phyloP scores from a whole-genome alignment of 2,888 invertebrate species.

The Luffia ferchaultella region DNA sequence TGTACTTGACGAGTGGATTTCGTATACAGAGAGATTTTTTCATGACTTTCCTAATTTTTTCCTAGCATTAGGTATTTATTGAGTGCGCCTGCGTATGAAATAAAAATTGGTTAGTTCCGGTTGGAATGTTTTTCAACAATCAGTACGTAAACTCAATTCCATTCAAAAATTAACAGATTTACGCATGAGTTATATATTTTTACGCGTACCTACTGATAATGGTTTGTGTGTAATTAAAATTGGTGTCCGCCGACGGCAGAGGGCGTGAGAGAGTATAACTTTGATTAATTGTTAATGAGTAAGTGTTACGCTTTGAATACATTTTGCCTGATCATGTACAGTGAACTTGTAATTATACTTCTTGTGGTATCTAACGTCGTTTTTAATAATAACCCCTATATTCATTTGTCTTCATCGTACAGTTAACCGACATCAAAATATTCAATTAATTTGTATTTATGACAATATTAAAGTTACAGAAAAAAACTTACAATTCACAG shows the following conservation, averaged over 20 bases:
- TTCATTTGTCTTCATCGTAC: neutral
- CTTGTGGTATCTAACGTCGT: neutral
- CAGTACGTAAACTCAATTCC: no score
- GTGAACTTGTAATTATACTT: neutral
- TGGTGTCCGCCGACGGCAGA: constrained; percentile 4
- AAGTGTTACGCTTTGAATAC: constrained; percentile 24
- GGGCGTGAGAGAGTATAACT: constrained; percentile 13
- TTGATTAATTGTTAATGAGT: constrained; percentile 53
- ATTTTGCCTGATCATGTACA: neutral
- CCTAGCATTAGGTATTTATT: no score
- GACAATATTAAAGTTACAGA: neutral
- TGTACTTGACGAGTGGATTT: no score
- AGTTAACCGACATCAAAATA: neutral
- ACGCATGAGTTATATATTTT: neutral
- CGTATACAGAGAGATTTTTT: no score
- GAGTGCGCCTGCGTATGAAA: no score
- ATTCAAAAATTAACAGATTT: neutral
- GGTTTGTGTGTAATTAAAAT: neutral
- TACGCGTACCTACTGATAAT: neutral
- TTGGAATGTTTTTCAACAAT: no score
- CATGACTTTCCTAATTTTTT: no score
- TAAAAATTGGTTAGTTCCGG: no score
- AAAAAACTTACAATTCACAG: neutral
- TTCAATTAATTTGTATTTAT: neutral
- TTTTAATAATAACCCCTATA: neutral